phyloP scores from a whole-genome alignment of 2,888 invertebrate genomes.

The Melieria picta region DNA sequence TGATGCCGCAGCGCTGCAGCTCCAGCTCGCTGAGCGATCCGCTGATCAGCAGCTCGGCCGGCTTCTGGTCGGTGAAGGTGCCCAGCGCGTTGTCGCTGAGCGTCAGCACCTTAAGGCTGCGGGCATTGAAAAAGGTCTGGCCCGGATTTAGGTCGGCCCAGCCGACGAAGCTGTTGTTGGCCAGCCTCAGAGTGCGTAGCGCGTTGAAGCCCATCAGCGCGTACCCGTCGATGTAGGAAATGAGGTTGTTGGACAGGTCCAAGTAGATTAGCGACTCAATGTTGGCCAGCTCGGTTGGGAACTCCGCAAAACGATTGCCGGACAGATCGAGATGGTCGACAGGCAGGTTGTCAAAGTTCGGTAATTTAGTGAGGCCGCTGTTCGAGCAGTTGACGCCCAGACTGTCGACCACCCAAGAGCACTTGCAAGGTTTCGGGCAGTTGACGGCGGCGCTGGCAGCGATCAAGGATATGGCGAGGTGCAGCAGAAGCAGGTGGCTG shows the following conservation, averaged over 20 bases:
- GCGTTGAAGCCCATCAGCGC: slow-evolving; percentile 69
- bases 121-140: slow-evolving; percentile 67
- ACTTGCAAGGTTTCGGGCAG: slow-evolving; percentile 59
- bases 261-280: slow-evolving; percentile 69
- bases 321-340: slow-evolving; percentile 74
- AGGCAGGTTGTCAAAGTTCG: slow-evolving; percentile 55
- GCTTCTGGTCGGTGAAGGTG: slow-evolving; percentile 68
- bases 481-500: background rate
- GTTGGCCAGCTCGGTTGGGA: slow-evolving; percentile 68
- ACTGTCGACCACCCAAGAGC: slow-evolving; percentile 60
- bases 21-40: slow-evolving; percentile 70
- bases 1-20: slow-evolving; percentile 73
- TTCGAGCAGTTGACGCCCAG: slow-evolving; percentile 59
- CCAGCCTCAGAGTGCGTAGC: slow-evolving; percentile 72
- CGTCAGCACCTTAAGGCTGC: slow-evolving; percentile 70
- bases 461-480: background rate
- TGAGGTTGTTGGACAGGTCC: slow-evolving; percentile 69
- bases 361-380: slow-evolving; percentile 51
- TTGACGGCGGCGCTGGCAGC: slow-evolving; percentile 36
- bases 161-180: slow-evolving; percentile 71
- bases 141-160: slow-evolving; percentile 71
- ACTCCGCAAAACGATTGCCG: slow-evolving; percentile 70
- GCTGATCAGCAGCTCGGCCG: slow-evolving; percentile 70
- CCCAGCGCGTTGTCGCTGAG: slow-evolving; percentile 73
- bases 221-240: slow-evolving; percentile 67